Evolutionary conservation across 2,888 invertebrate species (phyloP), one percentile per base, ranked within the genome.

Genomic region (Drosophila mimetica): DNA sequence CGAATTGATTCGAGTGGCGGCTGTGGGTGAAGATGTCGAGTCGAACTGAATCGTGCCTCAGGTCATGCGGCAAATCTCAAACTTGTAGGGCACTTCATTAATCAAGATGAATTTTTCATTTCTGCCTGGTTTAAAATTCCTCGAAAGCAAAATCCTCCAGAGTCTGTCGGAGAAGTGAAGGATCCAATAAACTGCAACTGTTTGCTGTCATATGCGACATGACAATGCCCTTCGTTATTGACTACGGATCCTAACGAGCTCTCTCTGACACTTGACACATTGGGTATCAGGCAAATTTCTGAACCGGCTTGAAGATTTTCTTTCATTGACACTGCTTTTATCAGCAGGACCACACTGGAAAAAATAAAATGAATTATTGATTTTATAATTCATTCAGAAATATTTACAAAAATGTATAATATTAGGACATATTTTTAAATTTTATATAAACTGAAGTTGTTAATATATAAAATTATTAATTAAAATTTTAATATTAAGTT

Each of bases 291-390:
- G 41, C 64, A 72, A 47, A 71, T 65, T 77, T 55, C 46, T 30
- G 22, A 18, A 61, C n/a, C n/a, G 48, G 61, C 69, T 44, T 64
- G 39, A 74, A 69, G 70, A 63, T 74, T 70, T 72, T 50, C 71
- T 53, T 74, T 71, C 60, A 48, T 67, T 74, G 78, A 70, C 75
- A 67, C 54, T 75, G 79, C 71, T 63, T 78, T 79, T 82, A 66
- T 76, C 70, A 74, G 51, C 54, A 69, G 60, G 66, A 32, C 34
- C 37, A 28, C 60, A 46, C 25, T 22, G 0, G 22, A 2, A 22
- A 22, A 22, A 22, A n/a, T n/a, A n/a, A n/a, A n/a, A n/a, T n/a
- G n/a, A n/a, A n/a, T n/a, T n/a, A n/a, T n/a, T n/a, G n/a, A n/a
- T n/a, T n/a, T n/a, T n/a, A n/a, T n/a, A n/a, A n/a, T n/a, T n/a